These are phyloP conservation scores for Endomychus coccineus DNA, from an alignment of 2,888 invertebrate genomes.

Conservation along the genomic window DNA sequence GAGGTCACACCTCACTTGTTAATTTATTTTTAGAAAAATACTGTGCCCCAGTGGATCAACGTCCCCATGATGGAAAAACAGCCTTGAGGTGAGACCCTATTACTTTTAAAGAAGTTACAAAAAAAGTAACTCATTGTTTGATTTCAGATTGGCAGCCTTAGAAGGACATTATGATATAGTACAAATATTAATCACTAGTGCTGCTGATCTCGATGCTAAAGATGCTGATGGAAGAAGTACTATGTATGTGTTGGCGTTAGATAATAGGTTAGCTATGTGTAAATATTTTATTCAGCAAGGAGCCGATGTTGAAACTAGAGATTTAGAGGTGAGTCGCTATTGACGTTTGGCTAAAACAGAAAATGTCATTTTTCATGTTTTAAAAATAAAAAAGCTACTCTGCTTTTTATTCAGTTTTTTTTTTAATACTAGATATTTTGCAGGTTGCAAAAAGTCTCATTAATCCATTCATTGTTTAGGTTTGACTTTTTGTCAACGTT, in stretches of 20 bases:
- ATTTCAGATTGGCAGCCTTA: constrained; percentile 62
- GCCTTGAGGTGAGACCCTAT: constrained; percentile 57
- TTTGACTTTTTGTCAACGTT: no score
- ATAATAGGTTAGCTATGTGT: constrained; percentile 78
- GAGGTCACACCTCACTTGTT: constrained; percentile 66
- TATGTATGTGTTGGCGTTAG: constrained; percentile 82
- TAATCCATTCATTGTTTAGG: no score
- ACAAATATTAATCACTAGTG: constrained; percentile 59
- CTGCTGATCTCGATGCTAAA: constrained; percentile 78
- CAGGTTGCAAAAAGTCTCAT: no score
- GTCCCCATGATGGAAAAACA: constrained; percentile 86
- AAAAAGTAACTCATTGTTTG: constrained; percentile 12
- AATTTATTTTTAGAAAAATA: constrained; percentile 65
- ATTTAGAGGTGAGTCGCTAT: constrained; percentile 60
- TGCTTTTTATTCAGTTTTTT: no score
- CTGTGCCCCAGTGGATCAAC: constrained; percentile 72
- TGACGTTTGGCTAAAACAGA: not conserved
- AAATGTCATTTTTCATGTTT: no score
- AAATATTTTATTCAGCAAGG: constrained; percentile 71
- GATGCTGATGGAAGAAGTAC: constrained; percentile 91
- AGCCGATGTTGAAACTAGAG: constrained; percentile 79
- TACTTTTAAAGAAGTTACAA: not conserved
- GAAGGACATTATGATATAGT: constrained; percentile 80
- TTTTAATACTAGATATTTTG: no score
- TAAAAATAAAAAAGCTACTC: no score